Evolutionary conservation across 2,888 invertebrate species (phyloP).

Genomic region (Acrobasis suavella): DNA sequence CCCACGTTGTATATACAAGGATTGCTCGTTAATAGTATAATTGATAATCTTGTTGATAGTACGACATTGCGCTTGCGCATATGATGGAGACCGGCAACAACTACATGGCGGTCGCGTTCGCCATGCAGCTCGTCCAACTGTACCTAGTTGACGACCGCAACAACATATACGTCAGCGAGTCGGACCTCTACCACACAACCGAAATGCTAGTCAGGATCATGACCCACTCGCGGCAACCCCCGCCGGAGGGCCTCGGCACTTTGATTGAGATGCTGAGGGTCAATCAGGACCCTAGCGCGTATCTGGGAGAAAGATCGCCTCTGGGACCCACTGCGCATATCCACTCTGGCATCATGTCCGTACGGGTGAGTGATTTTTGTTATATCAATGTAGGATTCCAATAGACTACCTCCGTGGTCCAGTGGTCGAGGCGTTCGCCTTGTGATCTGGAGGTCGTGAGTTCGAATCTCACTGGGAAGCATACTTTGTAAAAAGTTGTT

Average conservation of each 20-base stretch:
- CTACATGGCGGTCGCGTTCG: slow-evolving; percentile 91
- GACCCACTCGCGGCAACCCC: slow-evolving; percentile 87
- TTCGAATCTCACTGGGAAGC: too few relatives aligned
- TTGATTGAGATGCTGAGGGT: slow-evolving; percentile 91
- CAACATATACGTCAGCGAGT: slow-evolving; percentile 89
- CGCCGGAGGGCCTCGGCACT: slow-evolving; percentile 91
- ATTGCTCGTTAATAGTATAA: too few relatives aligned
- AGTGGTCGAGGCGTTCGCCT: too few relatives aligned
- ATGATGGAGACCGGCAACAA: slow-evolving; percentile 94
- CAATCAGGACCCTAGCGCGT: slow-evolving; percentile 87
- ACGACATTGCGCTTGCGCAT: slow-evolving; percentile 91
- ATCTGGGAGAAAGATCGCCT: slow-evolving; percentile 89
- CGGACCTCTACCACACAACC: slow-evolving; percentile 93
- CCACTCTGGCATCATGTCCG: slow-evolving; percentile 95
- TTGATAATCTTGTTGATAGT: slow-evolving; percentile 70
- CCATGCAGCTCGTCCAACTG: slow-evolving; percentile 94
- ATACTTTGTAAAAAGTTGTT: too few relatives aligned
- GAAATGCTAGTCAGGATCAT: slow-evolving; percentile 91
- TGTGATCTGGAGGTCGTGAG: too few relatives aligned
- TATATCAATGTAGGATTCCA: too few relatives aligned
- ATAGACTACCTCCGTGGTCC: too few relatives aligned
- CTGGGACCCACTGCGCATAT: slow-evolving; percentile 94
- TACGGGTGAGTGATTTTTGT: slow-evolving; percentile 80
- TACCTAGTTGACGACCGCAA: slow-evolving; percentile 92
- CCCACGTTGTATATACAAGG: too few relatives aligned